These are phyloP conservation scores for Echinops telfairi DNA, from an alignment of 2,113 vertebrate genomes.

Conservation along the genomic window DNA sequence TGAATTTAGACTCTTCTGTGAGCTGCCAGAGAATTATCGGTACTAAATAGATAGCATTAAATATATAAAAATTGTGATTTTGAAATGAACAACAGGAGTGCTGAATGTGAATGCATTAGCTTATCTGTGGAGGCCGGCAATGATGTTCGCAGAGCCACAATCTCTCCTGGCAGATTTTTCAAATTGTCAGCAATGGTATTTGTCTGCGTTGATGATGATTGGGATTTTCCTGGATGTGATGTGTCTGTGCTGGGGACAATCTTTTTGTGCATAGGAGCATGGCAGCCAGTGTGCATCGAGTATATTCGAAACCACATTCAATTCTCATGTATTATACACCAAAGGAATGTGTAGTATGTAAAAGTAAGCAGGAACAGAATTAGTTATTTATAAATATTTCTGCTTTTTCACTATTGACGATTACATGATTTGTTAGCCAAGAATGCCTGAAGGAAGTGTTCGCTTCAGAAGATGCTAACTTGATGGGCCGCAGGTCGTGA, in stretches of 20 bases:
- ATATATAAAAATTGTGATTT: slow-evolving; percentile 10
- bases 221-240: slow-evolving; percentile 59
- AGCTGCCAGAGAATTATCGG: background rate
- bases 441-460: slow-evolving; percentile 34
- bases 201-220: slow-evolving; percentile 51
- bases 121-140: slow-evolving; percentile 10
- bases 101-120: slow-evolving; percentile 26
- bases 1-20: background rate
- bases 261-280: slow-evolving; percentile 63
- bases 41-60: background rate
- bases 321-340: background rate
- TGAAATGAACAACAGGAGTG: slow-evolving; percentile 32
- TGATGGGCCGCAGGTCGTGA: background rate
- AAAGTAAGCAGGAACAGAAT: slow-evolving; percentile 49
- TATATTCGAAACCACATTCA: slow-evolving; percentile 16
- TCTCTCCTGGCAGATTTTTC: slow-evolving; percentile 51
- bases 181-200: slow-evolving; percentile 71
- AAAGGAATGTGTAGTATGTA: slow-evolving; percentile 44
- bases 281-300: slow-evolving; percentile 39
- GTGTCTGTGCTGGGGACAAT: slow-evolving; percentile 58
- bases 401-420: background rate
- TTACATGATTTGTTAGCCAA: slow-evolving; percentile 50
- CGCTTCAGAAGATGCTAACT: slow-evolving; percentile 38
- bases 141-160: slow-evolving; percentile 54
- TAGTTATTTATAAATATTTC: slow-evolving; percentile 47